Percentiles rank a stretch among this genome's conserved stretches.
phyloP scores from a whole-genome alignment of 2,113 vertebrate genomes.

The Chaetura pelagica region DNA sequence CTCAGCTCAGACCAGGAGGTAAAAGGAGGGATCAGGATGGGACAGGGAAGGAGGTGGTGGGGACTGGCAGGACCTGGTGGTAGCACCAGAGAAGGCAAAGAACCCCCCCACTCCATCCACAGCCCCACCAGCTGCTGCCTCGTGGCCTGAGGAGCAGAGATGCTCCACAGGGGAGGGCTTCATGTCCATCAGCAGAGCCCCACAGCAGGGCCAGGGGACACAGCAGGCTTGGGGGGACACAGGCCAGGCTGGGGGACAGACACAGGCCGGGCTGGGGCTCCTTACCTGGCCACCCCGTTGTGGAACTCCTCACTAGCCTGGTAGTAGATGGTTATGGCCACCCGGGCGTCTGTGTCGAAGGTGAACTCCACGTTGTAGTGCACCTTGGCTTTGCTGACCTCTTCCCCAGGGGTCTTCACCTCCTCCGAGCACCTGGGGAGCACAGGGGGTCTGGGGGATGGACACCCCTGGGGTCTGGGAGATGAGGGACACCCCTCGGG shows the following conservation, averaged over 20 bases:
- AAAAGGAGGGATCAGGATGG: not conserved
- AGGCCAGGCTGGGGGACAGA: not conserved
- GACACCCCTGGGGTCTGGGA: rapidly evolving
- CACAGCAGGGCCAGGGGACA: too few species aligned
- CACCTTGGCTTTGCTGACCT: conserved; percentile 81
- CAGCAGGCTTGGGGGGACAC: not conserved
- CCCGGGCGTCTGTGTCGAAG: conserved; percentile 91
- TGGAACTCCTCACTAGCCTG: conserved; percentile 96
- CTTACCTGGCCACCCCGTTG: conserved; percentile 91
- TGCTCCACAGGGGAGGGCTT: not conserved
- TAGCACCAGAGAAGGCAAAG: not conserved
- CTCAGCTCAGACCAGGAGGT: not conserved
- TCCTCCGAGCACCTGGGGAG: conserved; percentile 88
- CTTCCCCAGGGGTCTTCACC: conserved; percentile 86
- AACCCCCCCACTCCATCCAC: not conserved
- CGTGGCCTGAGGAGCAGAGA: not conserved
- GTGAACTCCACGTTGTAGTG: conserved; percentile 97
- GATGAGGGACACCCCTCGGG: rapidly evolving
- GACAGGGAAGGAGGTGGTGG: not conserved
- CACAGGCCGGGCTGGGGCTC: not conserved
- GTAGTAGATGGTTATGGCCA: conserved; percentile 98
- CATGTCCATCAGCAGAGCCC: not conserved
- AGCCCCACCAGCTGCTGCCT: not conserved
- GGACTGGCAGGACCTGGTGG: not conserved
- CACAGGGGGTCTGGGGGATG: rapidly evolving